Evolutionary conservation across 1,140 invertebrate genomes (phyloP), one percentile per base, ranked within the genome.

Genomic region (Ceratina calcarata): DNA sequence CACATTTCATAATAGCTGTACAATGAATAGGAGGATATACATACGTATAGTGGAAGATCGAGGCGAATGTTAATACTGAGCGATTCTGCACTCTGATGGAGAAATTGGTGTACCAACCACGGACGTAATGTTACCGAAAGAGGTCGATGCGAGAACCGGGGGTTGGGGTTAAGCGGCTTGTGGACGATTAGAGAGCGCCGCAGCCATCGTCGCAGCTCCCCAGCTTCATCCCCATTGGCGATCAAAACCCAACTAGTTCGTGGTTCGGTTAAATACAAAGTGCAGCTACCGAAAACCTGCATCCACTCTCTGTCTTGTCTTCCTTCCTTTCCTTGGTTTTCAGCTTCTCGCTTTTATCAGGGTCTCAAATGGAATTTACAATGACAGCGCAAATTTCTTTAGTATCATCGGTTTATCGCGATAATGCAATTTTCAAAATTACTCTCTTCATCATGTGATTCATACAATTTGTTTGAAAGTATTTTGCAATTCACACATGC

Each of bases 121-220:
- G 61, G 60, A 20, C 45, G 73, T 78, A 81, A 70, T 69, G 58
- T 62, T 69, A 53, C 62, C 55, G 64, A 82, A 68, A 74, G 68
- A 70, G 55, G 60, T 27, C 24, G 82, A 72, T 60, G 27, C 57
- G 61, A 67, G 53, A 51, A 8, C 37, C 37, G 55, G 12, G 49
- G 72, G 20, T 70, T 61, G 64, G 78, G n/a, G 77, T 82, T 90
- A 90, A 90, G 88, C 89, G 88, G 89, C 87, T 90, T 90, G 87
- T 78, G 86, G 83, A 64, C 88, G 87, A 90, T 90, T 90, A 89
- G 81, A 89, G 87, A 86, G 81, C 81, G 78, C 74, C 79, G 76
- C 84, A 69, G 71, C 81, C 85, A 78, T 53, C 77, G 72, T 83
- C 83, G 77, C 84, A 62, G 82, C 79, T 68, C 69, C 82, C 80